Conservation (phyloP, 2,888 invertebrate species). For the Cephus runcator region DNA sequence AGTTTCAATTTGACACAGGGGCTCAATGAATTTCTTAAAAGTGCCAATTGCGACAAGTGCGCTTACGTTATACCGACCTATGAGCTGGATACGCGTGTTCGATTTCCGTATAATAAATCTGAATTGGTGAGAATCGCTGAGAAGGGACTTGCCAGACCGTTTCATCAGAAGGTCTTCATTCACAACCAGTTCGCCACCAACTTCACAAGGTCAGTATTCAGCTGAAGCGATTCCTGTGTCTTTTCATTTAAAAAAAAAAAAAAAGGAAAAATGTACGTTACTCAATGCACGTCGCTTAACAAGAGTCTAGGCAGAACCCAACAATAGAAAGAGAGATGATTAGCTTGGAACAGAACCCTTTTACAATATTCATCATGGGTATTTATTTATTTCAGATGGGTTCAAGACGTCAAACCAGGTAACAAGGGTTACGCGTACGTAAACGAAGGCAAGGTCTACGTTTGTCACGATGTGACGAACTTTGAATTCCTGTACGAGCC, state of each 20-base stretch:
- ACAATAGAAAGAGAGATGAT: no score
- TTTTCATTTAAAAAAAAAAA: no score
- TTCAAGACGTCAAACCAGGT: slow-evolving; percentile 47
- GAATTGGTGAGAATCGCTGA: slow-evolving; percentile 80
- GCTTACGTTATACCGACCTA: slow-evolving; percentile 93
- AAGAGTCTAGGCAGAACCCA: no score
- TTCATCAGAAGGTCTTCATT: slow-evolving; percentile 91
- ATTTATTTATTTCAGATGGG: slow-evolving; percentile 50
- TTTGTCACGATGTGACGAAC: slow-evolving; percentile 86
- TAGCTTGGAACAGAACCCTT: not conserved
- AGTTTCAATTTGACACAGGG: slow-evolving; percentile 77
- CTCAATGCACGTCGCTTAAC: not conserved
- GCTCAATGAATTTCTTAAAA: slow-evolving; percentile 76
- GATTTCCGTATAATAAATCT: slow-evolving; percentile 84
- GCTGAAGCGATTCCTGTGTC: no score
- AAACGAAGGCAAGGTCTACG: slow-evolving; percentile 72
- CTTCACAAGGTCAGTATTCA: slow-evolving; percentile 77
- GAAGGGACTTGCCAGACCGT: slow-evolving; percentile 86
- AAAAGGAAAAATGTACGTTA: no score
- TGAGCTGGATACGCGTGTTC: slow-evolving; percentile 83
- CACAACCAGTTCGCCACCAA: slow-evolving; percentile 94
- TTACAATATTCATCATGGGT: not conserved
- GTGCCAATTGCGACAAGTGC: slow-evolving; percentile 73
- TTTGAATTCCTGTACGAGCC: slow-evolving; percentile 89
- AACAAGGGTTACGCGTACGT: slow-evolving; percentile 71